Conservation (phyloP, 2,888 invertebrate genomes). For the Ennomos quercinarius region DNA sequence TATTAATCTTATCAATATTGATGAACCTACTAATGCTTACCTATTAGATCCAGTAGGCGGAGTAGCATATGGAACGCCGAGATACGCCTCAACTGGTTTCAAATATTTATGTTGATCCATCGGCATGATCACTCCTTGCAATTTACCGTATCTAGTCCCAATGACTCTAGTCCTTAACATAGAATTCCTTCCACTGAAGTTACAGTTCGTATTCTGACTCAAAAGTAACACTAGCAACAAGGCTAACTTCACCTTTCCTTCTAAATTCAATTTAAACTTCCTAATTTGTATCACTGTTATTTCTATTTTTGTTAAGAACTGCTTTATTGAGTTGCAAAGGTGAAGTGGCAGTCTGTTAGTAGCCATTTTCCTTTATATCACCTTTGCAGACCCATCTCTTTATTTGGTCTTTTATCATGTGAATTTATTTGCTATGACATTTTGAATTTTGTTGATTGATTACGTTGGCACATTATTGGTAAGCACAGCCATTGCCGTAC, state of each 20-base stretch:
- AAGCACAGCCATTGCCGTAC: slow-evolving; percentile 46
- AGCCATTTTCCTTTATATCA: slow-evolving; percentile 81
- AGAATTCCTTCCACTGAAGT: slow-evolving; percentile 85
- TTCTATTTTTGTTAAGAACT: slow-evolving; percentile 59
- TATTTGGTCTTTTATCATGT: slow-evolving; percentile 52
- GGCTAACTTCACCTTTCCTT: slow-evolving; percentile 62
- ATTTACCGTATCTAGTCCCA: slow-evolving; percentile 92
- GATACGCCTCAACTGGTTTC: slow-evolving; percentile 92
- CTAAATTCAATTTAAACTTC: slow-evolving; percentile 49
- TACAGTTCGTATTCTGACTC: slow-evolving; percentile 68
- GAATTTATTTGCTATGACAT: slow-evolving; percentile 51
- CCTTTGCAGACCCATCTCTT: slow-evolving; percentile 77
- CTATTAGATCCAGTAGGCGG: slow-evolving; percentile 93
- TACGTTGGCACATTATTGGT: slow-evolving; percentile 44
- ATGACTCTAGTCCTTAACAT: slow-evolving; percentile 92
- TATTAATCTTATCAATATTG: no score
- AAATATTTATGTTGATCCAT: slow-evolving; percentile 91
- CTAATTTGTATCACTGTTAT: slow-evolving; percentile 43
- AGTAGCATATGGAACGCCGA: slow-evolving; percentile 95
- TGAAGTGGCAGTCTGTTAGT: slow-evolving; percentile 77
- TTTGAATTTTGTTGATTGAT: slow-evolving; percentile 43
- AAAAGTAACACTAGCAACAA: slow-evolving; percentile 66
- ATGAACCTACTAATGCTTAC: slow-evolving; percentile 64
- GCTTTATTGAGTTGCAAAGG: slow-evolving; percentile 81
- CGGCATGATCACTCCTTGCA: slow-evolving; percentile 92